phyloP scores from a whole-genome alignment of 2,113 vertebrate genomes.

The Micromys minutus region DNA sequence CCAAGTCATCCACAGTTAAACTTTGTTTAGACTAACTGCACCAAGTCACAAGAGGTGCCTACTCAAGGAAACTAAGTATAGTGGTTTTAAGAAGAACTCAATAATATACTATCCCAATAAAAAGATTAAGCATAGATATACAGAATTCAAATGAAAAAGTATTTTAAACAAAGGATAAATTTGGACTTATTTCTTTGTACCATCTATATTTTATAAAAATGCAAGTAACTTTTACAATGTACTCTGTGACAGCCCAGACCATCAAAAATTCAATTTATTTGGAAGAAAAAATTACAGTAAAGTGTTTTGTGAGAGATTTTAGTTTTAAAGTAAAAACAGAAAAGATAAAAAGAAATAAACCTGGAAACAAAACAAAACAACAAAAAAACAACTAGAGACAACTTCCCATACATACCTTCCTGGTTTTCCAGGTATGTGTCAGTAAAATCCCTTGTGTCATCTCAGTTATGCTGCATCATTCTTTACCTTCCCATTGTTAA shows the following conservation, averaged over 20 bases:
- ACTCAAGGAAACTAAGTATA: constrained; percentile 25
- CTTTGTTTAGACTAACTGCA: not conserved
- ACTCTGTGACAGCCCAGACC: constrained; percentile 56
- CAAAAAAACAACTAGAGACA: constrained; percentile 22
- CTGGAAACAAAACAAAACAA: too few species aligned
- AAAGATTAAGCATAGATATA: constrained; percentile 27
- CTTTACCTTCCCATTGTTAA: not conserved
- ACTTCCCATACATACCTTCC: constrained; percentile 17
- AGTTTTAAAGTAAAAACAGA: constrained; percentile 56
- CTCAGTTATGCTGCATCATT: not conserved
- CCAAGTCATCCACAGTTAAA: not conserved
- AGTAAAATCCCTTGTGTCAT: not conserved
- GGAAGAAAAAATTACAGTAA: constrained; percentile 48
- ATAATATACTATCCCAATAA: constrained; percentile 13
- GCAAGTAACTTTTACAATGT: constrained; percentile 51
- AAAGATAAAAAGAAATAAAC: not conserved
- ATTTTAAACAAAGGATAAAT: constrained; percentile 26
- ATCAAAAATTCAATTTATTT: constrained; percentile 68
- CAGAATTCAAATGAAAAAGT: constrained; percentile 32
- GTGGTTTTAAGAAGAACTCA: constrained; percentile 39
- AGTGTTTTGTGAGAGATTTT: constrained; percentile 48
- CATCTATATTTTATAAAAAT: constrained; percentile 49
- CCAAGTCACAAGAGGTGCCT: not conserved
- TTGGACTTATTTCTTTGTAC: constrained; percentile 50
- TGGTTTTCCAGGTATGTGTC: constrained; percentile 2